phyloP scores from a whole-genome alignment of 92 coral and sea anemone species.

The Zoanthus gigantus region DNA sequence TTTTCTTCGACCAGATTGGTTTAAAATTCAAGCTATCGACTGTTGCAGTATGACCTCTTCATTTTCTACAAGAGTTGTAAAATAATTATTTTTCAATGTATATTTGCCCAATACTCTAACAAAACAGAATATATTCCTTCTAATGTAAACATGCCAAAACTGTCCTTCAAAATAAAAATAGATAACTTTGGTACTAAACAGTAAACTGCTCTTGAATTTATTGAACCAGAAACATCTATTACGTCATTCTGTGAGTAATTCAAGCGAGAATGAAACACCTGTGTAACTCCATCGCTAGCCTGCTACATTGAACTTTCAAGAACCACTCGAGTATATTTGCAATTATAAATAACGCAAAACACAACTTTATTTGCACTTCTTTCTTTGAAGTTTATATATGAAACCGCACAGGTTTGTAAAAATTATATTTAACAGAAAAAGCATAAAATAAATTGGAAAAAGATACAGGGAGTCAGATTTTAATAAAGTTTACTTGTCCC shows the following conservation, averaged over 20 bases:
- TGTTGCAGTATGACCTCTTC: background rate
- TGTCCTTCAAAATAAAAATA: background rate
- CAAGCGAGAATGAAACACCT: conserved; percentile 31
- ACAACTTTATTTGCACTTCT: background rate
- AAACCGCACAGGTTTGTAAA: too few relatives aligned
- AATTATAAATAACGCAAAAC: background rate
- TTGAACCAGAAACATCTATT: conserved; percentile 29
- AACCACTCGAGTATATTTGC: background rate
- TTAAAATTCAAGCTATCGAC: background rate
- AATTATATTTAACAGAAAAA: too few relatives aligned
- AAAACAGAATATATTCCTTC: background rate
- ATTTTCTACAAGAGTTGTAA: background rate
- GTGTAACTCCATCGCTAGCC: conserved; percentile 5
- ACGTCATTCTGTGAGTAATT: conserved; percentile 25
- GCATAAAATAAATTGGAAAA: too few relatives aligned
- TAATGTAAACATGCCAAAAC: background rate
- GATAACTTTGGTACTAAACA: too few relatives aligned
- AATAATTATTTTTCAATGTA: background rate
- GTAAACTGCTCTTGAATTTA: background rate
- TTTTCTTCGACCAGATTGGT: conserved; percentile 28
- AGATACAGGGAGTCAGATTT: too few relatives aligned
- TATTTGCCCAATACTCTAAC: background rate
- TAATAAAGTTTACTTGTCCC: too few relatives aligned
- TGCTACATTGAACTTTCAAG: background rate
- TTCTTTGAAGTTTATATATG: too few relatives aligned